Conservation (phyloP, 53 echinoderm and acorn worm species). For the Crossaster papposus region DNA sequence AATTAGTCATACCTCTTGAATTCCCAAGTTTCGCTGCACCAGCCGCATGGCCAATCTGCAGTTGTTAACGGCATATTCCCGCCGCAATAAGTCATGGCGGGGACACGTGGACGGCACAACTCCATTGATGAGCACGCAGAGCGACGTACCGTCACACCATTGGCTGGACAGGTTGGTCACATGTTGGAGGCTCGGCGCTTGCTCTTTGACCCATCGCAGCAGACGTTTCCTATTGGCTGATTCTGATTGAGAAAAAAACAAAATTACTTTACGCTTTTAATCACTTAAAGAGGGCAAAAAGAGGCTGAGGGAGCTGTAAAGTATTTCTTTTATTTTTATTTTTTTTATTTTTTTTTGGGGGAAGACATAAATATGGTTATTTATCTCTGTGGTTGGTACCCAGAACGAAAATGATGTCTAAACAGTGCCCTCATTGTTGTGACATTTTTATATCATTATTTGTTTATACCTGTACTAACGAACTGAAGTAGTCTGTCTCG, state of each 20-base stretch:
- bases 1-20: constrained; percentile 69
- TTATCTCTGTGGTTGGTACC: too few relatives aligned
- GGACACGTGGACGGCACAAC: constrained; percentile 83
- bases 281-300: not conserved
- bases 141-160: constrained; percentile 73
- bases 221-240: constrained; percentile 62
- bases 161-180: constrained; percentile 68
- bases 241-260: constrained; percentile 39
- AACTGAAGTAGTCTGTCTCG: constrained; percentile 31
- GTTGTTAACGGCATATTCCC: constrained; percentile 79
- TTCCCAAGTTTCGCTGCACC: constrained; percentile 72
- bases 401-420: too few relatives aligned
- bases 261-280: not conserved
- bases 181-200: constrained; percentile 50
- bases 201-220: constrained; percentile 61
- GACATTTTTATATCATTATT: too few relatives aligned
- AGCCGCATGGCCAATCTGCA: constrained; percentile 90
- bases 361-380: too few relatives aligned
- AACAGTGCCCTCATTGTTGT: too few relatives aligned
- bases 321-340: too few relatives aligned
- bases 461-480: constrained; percentile 50
- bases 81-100: constrained; percentile 79
- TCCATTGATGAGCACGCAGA: constrained; percentile 81
- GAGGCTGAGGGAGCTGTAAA: too few relatives aligned
- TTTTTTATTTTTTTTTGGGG: too few relatives aligned